Evolutionary conservation across 2,113 vertebrate genomes (phyloP).

Genomic region (Gnathonemus echidnorhynchus): DNA sequence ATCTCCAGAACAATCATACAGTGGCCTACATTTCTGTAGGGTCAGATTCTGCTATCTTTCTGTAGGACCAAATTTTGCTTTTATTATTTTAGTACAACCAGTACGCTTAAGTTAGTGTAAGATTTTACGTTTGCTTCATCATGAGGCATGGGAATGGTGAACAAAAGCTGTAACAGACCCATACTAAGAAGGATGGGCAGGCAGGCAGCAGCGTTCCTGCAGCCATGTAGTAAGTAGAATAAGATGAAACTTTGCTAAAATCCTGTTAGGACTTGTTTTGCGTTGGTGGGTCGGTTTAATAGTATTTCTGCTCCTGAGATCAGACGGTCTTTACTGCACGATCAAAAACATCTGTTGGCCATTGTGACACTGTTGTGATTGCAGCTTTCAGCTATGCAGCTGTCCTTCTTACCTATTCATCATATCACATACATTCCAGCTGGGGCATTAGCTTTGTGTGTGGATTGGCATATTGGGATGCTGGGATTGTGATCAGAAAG

Average conservation of each 20-base stretch:
- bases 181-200: constrained; percentile 30
- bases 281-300: background rate
- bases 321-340: background rate
- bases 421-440: no score
- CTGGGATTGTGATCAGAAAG: background rate
- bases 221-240: constrained; percentile 32
- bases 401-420: background rate
- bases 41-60: constrained; percentile 38
- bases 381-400: background rate
- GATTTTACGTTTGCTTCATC: background rate
- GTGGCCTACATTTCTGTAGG: constrained; percentile 42
- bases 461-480: background rate
- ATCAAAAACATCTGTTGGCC: background rate
- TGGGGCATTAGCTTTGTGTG: background rate
- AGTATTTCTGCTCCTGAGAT: background rate
- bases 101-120: background rate
- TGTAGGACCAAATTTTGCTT: constrained; percentile 26
- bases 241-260: background rate
- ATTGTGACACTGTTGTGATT: background rate
- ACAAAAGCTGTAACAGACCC: constrained; percentile 35
- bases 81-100: background rate
- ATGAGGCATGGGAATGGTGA: background rate
- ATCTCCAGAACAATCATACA: background rate
- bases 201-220: constrained; percentile 25
- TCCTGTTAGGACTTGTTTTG: background rate